phyloP scores from a whole-genome alignment of 2,888 invertebrate species.

The Chloromyia formosa region DNA sequence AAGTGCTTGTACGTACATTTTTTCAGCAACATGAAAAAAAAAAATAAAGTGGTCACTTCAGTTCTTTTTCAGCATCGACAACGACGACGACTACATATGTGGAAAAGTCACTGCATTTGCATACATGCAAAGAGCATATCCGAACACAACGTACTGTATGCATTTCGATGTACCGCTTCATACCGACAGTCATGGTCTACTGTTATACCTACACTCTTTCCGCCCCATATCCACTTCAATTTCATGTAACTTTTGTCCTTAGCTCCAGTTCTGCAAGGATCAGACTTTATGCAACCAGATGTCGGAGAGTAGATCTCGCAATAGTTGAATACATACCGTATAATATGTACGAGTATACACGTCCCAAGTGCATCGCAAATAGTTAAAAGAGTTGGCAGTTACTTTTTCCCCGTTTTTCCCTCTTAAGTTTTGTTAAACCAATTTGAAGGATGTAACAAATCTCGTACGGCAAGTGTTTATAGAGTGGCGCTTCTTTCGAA shows the following conservation, averaged over 20 bases:
- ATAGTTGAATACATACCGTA: too few species aligned
- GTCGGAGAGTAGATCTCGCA: too few species aligned
- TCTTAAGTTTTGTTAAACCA: constrained; percentile 31
- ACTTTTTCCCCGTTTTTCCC: constrained; percentile 8
- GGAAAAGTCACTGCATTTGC: constrained; percentile 5
- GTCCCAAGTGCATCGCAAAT: constrained; percentile 24
- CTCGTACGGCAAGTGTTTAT: background rate
- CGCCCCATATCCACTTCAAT: constrained; percentile 3
- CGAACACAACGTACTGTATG: constrained; percentile 17
- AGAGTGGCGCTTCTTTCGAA: background rate
- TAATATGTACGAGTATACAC: background rate
- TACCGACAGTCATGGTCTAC: background rate
- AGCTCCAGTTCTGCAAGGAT: too few species aligned
- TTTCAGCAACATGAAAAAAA: constrained; percentile 12
- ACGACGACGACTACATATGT: background rate
- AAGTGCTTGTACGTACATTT: constrained; percentile 15
- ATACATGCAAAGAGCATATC: constrained; percentile 5
- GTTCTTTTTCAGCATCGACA: constrained; percentile 22
- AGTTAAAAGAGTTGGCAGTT: constrained; percentile 29
- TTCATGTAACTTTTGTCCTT: constrained; percentile 24
- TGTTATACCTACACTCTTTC: background rate
- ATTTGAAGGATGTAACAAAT: constrained; percentile 25
- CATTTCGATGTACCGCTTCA: constrained; percentile 4
- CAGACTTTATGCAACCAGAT: too few species aligned
- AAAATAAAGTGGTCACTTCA: constrained; percentile 42